Evolutionary conservation across 2,113 vertebrate species (phyloP).

Genomic region (Ophthalmolycus amberensis): DNA sequence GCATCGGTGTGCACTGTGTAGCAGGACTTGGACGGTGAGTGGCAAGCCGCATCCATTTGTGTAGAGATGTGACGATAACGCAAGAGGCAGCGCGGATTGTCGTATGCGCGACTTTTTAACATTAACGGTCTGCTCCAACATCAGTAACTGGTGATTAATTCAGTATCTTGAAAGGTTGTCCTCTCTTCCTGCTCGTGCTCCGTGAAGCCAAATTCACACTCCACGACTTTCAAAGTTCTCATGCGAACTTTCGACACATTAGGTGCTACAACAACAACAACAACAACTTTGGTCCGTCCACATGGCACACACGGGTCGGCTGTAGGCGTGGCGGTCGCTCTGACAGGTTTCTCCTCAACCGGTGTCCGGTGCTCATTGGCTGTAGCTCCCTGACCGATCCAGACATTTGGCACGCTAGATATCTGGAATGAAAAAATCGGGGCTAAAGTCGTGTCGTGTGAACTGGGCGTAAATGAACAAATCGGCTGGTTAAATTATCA

Average conservation of each 20-base stretch:
- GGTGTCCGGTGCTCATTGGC: neutral
- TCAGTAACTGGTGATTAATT: slow-evolving; percentile 1
- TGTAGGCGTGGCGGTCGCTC: neutral
- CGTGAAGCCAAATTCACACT: slow-evolving; percentile 6
- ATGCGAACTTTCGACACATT: neutral
- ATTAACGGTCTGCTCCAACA: neutral
- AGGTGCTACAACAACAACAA: neutral
- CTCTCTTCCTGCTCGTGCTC: slow-evolving; percentile 8
- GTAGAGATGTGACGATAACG: neutral
- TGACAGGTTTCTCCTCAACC: neutral
- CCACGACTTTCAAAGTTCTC: neutral
- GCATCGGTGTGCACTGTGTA: slow-evolving; percentile 97
- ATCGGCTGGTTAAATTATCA: slow-evolving; percentile 27
- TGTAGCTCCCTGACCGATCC: neutral
- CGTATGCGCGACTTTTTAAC: neutral
- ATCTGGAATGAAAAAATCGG: neutral
- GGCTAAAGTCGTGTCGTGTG: neutral
- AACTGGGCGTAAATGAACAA: neutral
- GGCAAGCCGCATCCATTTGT: neutral
- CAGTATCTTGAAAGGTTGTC: slow-evolving; percentile 6
- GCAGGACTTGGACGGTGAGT: slow-evolving; percentile 93
- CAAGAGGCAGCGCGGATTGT: neutral
- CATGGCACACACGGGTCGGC: neutral
- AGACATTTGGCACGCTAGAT: neutral
- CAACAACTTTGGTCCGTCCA: neutral